phyloP scores from a whole-genome alignment of 2,888 invertebrate genomes.

The Polydrusus pterygomalis region DNA sequence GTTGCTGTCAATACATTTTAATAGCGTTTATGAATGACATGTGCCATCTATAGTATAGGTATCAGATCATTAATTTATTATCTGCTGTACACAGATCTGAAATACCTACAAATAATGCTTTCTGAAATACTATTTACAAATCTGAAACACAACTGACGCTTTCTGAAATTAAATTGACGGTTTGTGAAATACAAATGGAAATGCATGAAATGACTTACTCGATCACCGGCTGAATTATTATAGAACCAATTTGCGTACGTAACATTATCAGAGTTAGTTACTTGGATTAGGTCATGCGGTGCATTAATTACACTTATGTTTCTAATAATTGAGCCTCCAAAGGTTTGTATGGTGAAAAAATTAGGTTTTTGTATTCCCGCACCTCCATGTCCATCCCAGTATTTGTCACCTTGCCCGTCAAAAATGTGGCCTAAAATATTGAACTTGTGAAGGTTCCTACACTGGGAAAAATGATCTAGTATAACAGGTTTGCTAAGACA shows the following conservation, averaged over 20 bases:
- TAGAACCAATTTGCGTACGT: constrained; percentile 52
- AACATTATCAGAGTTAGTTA: constrained; percentile 51
- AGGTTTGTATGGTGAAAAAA: constrained; percentile 56
- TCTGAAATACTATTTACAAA: no score
- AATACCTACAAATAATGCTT: no score
- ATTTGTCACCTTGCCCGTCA: constrained; percentile 56
- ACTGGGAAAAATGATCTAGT: no score
- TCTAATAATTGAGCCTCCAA: constrained; percentile 49
- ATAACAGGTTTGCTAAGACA: no score
- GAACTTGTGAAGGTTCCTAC: not conserved
- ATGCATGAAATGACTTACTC: constrained; percentile 25
- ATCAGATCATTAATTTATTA: no score
- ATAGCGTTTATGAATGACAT: no score
- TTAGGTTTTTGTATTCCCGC: constrained; percentile 53
- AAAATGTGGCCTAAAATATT: constrained; percentile 44
- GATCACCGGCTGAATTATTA: constrained; percentile 56
- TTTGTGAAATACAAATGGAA: no score
- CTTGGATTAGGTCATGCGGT: constrained; percentile 53
- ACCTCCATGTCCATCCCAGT: constrained; percentile 58
- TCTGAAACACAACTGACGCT: no score
- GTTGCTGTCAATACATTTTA: no score
- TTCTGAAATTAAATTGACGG: no score
- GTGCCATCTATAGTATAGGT: no score
- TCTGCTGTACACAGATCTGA: no score
- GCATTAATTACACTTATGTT: constrained; percentile 56